Percentiles rank a stretch among this genome's conserved stretches.
Conservation (phyloP, 1,140 invertebrate genomes). For the Sarcophaga bullata region DNA sequence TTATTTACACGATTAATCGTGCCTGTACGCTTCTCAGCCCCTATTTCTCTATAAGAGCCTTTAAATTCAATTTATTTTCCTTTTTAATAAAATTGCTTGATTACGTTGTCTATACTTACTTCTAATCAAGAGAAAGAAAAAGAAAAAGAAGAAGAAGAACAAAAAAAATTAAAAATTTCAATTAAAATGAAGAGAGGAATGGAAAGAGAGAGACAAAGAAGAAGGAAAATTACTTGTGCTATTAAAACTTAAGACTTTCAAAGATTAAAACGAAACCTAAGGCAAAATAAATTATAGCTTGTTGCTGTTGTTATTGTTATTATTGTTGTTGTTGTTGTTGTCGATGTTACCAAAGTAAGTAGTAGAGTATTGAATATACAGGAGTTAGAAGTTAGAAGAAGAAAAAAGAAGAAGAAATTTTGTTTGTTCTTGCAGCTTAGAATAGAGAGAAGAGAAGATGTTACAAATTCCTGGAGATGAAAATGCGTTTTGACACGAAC, state of each 20-base stretch:
- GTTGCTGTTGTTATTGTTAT: background rate
- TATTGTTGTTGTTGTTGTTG: background rate
- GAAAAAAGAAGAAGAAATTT: too few relatives aligned
- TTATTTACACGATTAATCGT: too few relatives aligned
- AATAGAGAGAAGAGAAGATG: background rate
- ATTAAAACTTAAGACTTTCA: background rate
- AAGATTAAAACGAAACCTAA: conserved; percentile 1
- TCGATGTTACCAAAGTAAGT: too few relatives aligned
- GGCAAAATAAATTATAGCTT: background rate
- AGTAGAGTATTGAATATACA: too few relatives aligned
- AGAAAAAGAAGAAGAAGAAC: too few relatives aligned
- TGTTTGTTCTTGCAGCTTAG: too few relatives aligned
- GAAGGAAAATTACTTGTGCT: background rate
- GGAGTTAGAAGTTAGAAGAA: too few relatives aligned
- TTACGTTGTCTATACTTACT: too few relatives aligned
- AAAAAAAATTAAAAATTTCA: background rate
- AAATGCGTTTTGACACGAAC: conserved; percentile 38
- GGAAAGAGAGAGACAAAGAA: background rate
- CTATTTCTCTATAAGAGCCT: background rate
- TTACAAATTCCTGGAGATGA: background rate
- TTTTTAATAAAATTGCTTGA: conserved; percentile 7
- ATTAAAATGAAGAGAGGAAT: conserved; percentile 9
- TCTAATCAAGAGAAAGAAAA: too few relatives aligned
- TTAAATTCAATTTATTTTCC: conserved; percentile 25
- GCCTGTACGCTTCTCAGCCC: too few relatives aligned